phyloP scores from a whole-genome alignment of 1,140 invertebrate genomes.

The Macrobrachium rosenbergii region DNA sequence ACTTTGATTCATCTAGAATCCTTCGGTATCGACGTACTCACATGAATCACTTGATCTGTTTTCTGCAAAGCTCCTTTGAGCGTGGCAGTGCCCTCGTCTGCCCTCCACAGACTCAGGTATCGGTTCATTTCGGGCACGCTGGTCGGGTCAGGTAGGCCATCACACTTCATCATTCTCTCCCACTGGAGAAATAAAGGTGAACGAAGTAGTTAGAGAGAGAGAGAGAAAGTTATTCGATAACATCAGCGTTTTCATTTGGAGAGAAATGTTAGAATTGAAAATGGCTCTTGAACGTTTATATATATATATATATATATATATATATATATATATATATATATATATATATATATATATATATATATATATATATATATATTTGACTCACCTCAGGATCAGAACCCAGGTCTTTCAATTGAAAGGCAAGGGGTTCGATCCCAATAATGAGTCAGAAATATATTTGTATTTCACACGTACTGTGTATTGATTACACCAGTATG shows the following conservation, averaged over 20 bases:
- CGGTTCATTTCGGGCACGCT: slow-evolving; percentile 64
- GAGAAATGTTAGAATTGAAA: neutral
- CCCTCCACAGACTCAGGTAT: slow-evolving; percentile 49
- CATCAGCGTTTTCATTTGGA: neutral
- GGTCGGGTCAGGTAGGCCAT: slow-evolving; percentile 63
- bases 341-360: no score
- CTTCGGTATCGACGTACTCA: neutral
- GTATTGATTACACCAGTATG: no score
- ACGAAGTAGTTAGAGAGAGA: neutral
- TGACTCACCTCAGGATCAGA: no score
- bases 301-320: no score
- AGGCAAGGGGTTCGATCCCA: no score
- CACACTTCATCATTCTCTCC: slow-evolving; percentile 65
- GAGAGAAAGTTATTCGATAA: neutral
- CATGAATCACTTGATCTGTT: slow-evolving; percentile 58
- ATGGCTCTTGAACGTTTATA: neutral
- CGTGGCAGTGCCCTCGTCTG: slow-evolving; percentile 40
- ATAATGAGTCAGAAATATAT: no score
- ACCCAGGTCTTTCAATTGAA: no score
- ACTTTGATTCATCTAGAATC: neutral
- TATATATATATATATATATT: no score
- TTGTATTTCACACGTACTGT: no score
- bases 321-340: no score
- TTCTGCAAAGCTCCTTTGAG: slow-evolving; percentile 49
- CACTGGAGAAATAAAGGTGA: slow-evolving; percentile 32